Conservation (phyloP, 37 sponge, comb jelly and placozoan species). For the Aplysina aerophoba region DNA sequence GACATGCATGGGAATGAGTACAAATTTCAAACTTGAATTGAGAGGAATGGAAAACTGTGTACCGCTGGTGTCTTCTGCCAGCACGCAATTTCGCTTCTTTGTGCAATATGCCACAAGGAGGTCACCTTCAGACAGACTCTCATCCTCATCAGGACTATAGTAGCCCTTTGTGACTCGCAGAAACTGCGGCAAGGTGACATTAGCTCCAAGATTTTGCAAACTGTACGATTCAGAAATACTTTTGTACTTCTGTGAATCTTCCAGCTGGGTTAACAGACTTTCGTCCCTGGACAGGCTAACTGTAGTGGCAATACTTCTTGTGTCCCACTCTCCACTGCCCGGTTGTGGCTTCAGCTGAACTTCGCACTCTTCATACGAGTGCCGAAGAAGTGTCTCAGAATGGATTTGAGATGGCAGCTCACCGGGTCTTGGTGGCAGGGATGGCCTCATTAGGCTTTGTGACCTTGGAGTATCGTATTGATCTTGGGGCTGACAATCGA, state of each 20-base stretch:
- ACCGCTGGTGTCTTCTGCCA: not conserved
- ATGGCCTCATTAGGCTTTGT: too few species aligned
- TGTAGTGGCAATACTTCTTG: not conserved
- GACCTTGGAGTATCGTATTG: not conserved
- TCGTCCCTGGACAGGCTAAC: not conserved
- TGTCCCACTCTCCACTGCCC: not conserved
- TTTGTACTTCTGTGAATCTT: not conserved
- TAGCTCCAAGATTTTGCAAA: not conserved
- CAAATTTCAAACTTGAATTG: slow-evolving; percentile 16
- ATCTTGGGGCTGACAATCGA: not conserved
- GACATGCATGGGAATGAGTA: not conserved
- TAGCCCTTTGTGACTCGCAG: slow-evolving; percentile 20
- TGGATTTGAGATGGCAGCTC: not conserved
- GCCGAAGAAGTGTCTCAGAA: not conserved
- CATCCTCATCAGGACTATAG: slow-evolving; percentile 16
- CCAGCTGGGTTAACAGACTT: not conserved
- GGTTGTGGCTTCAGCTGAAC: not conserved
- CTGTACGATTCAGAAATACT: not conserved
- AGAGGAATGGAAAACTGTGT: slow-evolving; percentile 33
- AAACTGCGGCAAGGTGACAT: slow-evolving; percentile 16
- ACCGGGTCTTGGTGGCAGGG: slow-evolving; percentile 5
- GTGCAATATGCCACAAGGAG: slow-evolving; percentile 24
- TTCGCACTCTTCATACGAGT: slow-evolving; percentile 6
- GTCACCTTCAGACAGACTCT: slow-evolving; percentile 29
- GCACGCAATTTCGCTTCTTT: not conserved